Evolutionary conservation across 2,113 vertebrate species (phyloP), one percentile per base, ranked within the genome.

Genomic region (Poeciliopsis retropinna): DNA sequence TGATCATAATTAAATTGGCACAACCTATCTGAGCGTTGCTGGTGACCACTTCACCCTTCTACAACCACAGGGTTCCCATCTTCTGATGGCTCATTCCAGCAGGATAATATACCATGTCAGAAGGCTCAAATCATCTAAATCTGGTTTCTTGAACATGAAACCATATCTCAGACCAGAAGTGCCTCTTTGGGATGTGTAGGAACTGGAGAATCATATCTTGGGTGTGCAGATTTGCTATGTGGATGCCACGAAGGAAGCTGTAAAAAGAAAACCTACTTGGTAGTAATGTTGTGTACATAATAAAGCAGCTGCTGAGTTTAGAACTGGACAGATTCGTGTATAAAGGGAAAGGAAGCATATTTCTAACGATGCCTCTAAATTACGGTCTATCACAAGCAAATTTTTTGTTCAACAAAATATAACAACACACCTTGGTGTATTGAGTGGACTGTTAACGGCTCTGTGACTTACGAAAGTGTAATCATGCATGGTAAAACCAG

Each of bases 401-500:
- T 86, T 89, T 89, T 85, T 76, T 85, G 93, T 91, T 87, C 91
- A 94, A 91, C 94, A 89, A 37, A 93, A 92, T 94, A 94, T 83
- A 94, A 94, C 87, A 92, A 94, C 95, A 91, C 94, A 94, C 94
- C 95, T 94, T 93, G 89, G 94, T 95, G 88, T 93, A 94, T 94
- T 96, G 86, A 94, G 93, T 82, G 93, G 88, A 76, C 90, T 30
- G 89, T 94, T 96, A 91, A 95, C 92, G 92, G 95, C 95, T 81
- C 85, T 85, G 81, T 93, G 95, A 95, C 95, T 96, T 94, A 87
- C 86, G 84, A 84, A 94, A 94, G 96, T 95, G 95, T 95, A 96
- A 95, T 96, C 95, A 95, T 92, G 96, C 95, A 92, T 95, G 95
- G 95, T 96, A 95, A 96, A 93, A 95, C 93, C 92, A 85, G 89